Base-by-base conservation (phyloP, 2,113 vertebrate species). In the Xiphophorus maculatus region DNA sequence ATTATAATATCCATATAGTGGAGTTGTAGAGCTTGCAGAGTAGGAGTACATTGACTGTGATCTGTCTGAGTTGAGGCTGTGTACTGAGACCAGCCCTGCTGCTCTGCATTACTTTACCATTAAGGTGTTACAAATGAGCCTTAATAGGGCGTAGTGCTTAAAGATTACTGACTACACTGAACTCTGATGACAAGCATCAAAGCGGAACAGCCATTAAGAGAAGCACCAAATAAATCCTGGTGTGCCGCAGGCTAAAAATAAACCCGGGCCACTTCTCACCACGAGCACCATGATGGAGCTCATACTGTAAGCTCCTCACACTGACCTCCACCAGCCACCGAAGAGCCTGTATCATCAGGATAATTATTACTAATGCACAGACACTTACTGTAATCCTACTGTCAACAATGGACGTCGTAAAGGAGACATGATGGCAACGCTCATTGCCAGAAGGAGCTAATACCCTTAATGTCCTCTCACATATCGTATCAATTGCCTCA, bases 151-250 rank as follows among this genome's bases (percentile, higher is more conserved):
- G 1, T 72, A 60, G 33, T 12, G 25, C 63, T 13, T 37, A n/a
- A 62, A 75, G 71, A 70, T 78, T 62, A 80, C 1, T 63, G 83
- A 0, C 0, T 66, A 69, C 32, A 63, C 54, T 85, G 76, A 63
- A 70, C 60, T 35, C 37, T 65, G 74, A 48, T 79, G 82, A 74
- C 83, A 82, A 37, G 80, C 84, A 80, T 79, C 68, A 77, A 73
- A 84, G 80, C 76, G 80, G 69, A 73, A 82, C 80, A 89, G 85
- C 84, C 76, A 85, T 75, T 83, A 88, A 85, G 80, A 74, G 44
- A 82, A 84, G 77, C 37, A 27, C 65, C 76, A 69, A 90, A 80
- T 19, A 74, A 69, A 75, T 76, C 78, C 84, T 0, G 62, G 22
- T 42, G 68, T 3, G 8, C 62, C 29, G 72, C 51, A 5, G 58